Percentiles rank a stretch among this genome's conserved stretches.
Conservation (phyloP, 2,797 vertebrate species). For the Microchirus variegatus region DNA sequence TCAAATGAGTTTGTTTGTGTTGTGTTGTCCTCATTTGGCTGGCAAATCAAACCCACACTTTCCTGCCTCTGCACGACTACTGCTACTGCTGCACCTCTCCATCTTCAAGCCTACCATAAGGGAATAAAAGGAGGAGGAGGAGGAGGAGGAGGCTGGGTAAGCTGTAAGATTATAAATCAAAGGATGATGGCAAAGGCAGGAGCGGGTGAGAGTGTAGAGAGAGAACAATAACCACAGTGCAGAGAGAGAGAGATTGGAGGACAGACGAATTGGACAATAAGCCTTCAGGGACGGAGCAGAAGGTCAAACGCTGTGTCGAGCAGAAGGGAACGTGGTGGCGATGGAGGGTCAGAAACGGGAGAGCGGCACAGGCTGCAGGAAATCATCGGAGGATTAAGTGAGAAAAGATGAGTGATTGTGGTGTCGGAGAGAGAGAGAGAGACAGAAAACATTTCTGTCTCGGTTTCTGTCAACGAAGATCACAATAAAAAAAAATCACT, state of each 20-base stretch:
- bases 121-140: background rate
- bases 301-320: slow-evolving; percentile 45
- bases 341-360: background rate
- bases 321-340: slow-evolving; percentile 13
- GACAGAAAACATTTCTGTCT: background rate
- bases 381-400: slow-evolving; percentile 6
- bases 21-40: slow-evolving; percentile 52
- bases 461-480: background rate
- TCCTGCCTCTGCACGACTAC: slow-evolving; percentile 1
- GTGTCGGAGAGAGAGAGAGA: slow-evolving; percentile 4
- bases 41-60: slow-evolving; percentile 46
- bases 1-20: slow-evolving; percentile 57
- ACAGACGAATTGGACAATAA: slow-evolving; percentile 67
- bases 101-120: background rate
- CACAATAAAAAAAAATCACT: too few species aligned
- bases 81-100: background rate
- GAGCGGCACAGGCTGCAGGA: background rate
- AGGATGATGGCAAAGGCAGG: slow-evolving; percentile 37
- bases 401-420: slow-evolving; percentile 17
- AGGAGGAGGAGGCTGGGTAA: slow-evolving; percentile 3
- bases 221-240: slow-evolving; percentile 58
- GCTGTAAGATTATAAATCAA: slow-evolving; percentile 63
- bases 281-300: slow-evolving; percentile 43
- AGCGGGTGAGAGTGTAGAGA: slow-evolving; percentile 30
- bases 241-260: slow-evolving; percentile 41